Evolutionary conservation across 2,888 invertebrate genomes (phyloP), one percentile per base, ranked within the genome.

Genomic region (Venustoraphidia nigricollis): DNA sequence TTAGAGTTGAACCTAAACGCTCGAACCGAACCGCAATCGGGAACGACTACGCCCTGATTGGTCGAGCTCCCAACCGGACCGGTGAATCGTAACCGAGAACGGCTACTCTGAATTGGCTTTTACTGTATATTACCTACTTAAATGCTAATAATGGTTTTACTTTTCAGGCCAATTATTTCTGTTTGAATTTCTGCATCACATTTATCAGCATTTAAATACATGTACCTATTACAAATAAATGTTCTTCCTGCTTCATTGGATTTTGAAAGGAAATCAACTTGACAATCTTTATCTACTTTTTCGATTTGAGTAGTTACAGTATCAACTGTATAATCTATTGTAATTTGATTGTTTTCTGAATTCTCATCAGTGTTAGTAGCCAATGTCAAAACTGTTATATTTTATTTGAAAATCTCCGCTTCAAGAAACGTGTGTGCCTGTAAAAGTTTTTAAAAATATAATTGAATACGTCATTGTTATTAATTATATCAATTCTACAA

Each of bases 381-480:
- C 36, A 34, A 39, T 47, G 43, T 14, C 10, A 6, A n/a, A 14
- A 9, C 9, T 47, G 14, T 46, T 11, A n/a, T n/a, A n/a, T n/a
- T n/a, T 50, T 41, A 39, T 35, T 46, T 10, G 40, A 17, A 35
- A 17, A 34, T 43, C 49, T 38, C 8, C 49, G 49, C 4, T 49
- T 44, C 38, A 50, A 43, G 2, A 47, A 44, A 41, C 49, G 49
- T 27, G 46, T 44, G 40, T 53, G 47, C 43, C 50, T 46, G 48
- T 45, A 53, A 54, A 47, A 45, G 51, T 49, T 46, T 47, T 51
- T 44, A 47, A 45, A 46, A 52, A 51, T 54, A 54, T 51, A 51
- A 42, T 46, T 50, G 2, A 46, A 10, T 48, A 41, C 6, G 34
- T 13, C 40, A 13, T 46, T 46, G 13, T 10, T 10, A 8, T 34